These are phyloP conservation scores for Hirtodrosophila cameraria DNA, from an alignment of 2,888 invertebrate genomes.

Conservation along the genomic window DNA sequence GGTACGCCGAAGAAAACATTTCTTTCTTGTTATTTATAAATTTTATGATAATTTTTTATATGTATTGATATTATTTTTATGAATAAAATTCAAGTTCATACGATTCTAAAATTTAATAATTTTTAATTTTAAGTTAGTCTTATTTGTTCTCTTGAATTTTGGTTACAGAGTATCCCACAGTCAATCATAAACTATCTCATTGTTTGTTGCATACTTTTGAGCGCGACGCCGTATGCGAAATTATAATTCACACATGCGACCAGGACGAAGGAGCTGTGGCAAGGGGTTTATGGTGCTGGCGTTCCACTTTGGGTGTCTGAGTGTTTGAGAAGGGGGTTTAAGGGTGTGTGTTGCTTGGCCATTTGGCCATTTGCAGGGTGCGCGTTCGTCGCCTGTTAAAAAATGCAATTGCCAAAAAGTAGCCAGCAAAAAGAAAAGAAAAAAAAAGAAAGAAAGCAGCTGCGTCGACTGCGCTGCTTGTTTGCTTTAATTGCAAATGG, in stretches of 20 bases:
- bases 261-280: constrained; percentile 34
- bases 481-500: constrained; percentile 80
- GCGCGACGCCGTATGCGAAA: constrained; percentile 74
- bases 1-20: too few species aligned
- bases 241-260: constrained; percentile 81
- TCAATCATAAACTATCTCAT: background rate
- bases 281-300: constrained; percentile 10
- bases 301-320: constrained; percentile 26
- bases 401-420: constrained; percentile 81
- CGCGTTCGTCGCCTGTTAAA: constrained; percentile 62
- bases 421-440: constrained; percentile 64
- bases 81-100: too few species aligned
- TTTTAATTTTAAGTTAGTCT: too few species aligned
- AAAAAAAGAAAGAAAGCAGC: constrained; percentile 29
- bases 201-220: constrained; percentile 70
- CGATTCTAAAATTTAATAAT: too few species aligned
- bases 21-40: too few species aligned
- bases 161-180: constrained; percentile 12
- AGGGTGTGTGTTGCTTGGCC: constrained; percentile 20
- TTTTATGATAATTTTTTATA: too few species aligned
- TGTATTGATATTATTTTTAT: too few species aligned
- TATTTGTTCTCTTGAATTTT: background rate
- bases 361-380: constrained; percentile 57
- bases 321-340: constrained; percentile 4
- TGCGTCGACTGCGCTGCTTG: constrained; percentile 62